phyloP scores from a whole-genome alignment of 2,113 vertebrate genomes.

The Chionomys nivalis region DNA sequence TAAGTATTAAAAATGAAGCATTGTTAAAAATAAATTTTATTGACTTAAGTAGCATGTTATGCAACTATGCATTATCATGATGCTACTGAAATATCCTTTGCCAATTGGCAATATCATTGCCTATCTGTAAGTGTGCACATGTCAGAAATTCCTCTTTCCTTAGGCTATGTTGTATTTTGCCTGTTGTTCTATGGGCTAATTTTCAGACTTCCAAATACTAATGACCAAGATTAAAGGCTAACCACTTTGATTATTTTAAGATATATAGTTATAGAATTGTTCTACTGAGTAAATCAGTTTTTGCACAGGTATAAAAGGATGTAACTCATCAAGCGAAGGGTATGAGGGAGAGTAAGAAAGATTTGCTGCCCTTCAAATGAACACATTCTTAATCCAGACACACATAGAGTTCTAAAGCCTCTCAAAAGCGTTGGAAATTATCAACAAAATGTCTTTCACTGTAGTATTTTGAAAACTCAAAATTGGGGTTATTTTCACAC shows the following conservation, averaged over 20 bases:
- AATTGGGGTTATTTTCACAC: constrained; percentile 74
- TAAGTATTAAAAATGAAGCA: not conserved
- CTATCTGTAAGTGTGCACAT: not conserved
- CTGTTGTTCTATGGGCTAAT: not conserved
- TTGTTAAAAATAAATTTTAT: not conserved
- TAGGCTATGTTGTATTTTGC: not conserved
- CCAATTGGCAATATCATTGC: not conserved
- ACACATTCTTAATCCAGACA: constrained; percentile 50
- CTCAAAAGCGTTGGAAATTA: constrained; percentile 69
- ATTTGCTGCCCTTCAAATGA: constrained; percentile 30
- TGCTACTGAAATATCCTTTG: not conserved
- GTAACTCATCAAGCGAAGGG: constrained; percentile 11
- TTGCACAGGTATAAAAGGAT: constrained; percentile 17
- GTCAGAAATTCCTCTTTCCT: not conserved
- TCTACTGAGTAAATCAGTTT: not conserved
- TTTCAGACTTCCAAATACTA: not conserved
- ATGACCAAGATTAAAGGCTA: not conserved
- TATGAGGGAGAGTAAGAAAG: constrained; percentile 10
- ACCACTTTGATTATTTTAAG: not conserved
- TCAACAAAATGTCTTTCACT: constrained; percentile 68
- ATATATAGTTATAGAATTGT: not conserved
- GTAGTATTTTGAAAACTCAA: constrained; percentile 73
- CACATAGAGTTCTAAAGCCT: constrained; percentile 8
- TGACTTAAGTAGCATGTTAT: not conserved
- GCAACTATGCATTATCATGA: not conserved